phyloP scores from a whole-genome alignment of 2,888 invertebrate genomes.

The Microplitis manilae region DNA sequence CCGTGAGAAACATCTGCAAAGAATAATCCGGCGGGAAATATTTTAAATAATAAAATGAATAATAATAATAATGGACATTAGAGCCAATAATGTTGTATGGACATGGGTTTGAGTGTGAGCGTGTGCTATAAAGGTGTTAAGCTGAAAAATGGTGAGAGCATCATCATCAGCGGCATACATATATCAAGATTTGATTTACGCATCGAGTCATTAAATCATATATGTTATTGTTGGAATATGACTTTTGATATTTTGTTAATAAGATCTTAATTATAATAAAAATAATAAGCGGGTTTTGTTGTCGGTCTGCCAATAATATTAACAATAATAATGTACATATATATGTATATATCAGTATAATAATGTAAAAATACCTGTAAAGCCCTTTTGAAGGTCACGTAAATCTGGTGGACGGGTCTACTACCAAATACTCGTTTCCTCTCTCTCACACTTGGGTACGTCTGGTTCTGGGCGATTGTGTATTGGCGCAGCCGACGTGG shows the following conservation, averaged over 20 bases:
- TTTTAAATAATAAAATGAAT: constrained; percentile 32
- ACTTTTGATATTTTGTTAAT: constrained; percentile 54
- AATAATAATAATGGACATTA: constrained; percentile 37
- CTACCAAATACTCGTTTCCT: constrained; percentile 25
- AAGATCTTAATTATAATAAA: constrained; percentile 60
- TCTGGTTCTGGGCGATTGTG: constrained; percentile 44
- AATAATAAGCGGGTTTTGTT: background rate
- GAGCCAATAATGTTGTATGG: constrained; percentile 35
- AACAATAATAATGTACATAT: background rate
- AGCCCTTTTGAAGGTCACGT: constrained; percentile 7
- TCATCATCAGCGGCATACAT: background rate
- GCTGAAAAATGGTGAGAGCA: constrained; percentile 11
- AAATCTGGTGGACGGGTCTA: constrained; percentile 48
- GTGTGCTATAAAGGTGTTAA: constrained; percentile 17
- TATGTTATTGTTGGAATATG: constrained; percentile 55
- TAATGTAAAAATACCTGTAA: constrained; percentile 1
- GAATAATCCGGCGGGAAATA: constrained; percentile 48
- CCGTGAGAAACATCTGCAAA: constrained; percentile 61
- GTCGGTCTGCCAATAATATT: background rate
- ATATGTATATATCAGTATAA: constrained; percentile 6
- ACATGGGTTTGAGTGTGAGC: background rate
- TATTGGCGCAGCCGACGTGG: constrained; percentile 59
- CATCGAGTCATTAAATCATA: constrained; percentile 63
- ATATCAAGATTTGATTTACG: constrained; percentile 59
- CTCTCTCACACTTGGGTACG: constrained; percentile 22